Percentiles rank a stretch among this genome's conserved stretches.
Evolutionary conservation across 2,888 invertebrate species (phyloP).

Genomic region (Atrina japonica): DNA sequence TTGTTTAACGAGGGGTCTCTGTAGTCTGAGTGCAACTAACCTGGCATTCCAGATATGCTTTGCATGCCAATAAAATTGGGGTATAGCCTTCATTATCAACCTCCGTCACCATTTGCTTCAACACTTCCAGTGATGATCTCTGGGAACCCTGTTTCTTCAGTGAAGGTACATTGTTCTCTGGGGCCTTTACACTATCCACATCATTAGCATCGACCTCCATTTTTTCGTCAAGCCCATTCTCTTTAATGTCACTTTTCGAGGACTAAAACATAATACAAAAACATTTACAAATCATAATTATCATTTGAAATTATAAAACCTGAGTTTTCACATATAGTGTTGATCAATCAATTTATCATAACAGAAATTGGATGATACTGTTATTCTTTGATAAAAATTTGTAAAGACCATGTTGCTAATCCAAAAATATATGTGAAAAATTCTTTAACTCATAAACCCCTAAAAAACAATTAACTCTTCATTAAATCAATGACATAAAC

Average conservation of each 20-base stretch:
- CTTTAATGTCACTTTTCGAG: slow-evolving; percentile 36
- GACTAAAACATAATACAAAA: slow-evolving; percentile 31
- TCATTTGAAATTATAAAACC: not conserved
- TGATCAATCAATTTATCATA: no score
- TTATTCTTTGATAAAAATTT: no score
- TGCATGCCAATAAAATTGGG: slow-evolving; percentile 77
- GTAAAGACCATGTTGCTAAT: no score
- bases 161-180: slow-evolving; percentile 31
- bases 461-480: no score
- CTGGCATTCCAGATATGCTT: slow-evolving; percentile 48
- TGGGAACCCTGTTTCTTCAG: slow-evolving; percentile 43
- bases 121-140: slow-evolving; percentile 52
- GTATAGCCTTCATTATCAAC: slow-evolving; percentile 77
- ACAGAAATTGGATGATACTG: no score
- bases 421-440: no score
- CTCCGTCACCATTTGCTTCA: slow-evolving; percentile 75
- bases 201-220: slow-evolving; percentile 42
- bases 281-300: no score
- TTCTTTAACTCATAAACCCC: no score
- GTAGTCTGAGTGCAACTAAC: no score
- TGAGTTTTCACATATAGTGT: no score
- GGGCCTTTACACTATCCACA: slow-evolving; percentile 45
- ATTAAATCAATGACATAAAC: no score
- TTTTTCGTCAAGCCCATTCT: slow-evolving; percentile 48
- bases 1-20: no score